phyloP scores from a whole-genome alignment of 1,140 invertebrate genomes.

The Ditylenchus dipsaci region DNA sequence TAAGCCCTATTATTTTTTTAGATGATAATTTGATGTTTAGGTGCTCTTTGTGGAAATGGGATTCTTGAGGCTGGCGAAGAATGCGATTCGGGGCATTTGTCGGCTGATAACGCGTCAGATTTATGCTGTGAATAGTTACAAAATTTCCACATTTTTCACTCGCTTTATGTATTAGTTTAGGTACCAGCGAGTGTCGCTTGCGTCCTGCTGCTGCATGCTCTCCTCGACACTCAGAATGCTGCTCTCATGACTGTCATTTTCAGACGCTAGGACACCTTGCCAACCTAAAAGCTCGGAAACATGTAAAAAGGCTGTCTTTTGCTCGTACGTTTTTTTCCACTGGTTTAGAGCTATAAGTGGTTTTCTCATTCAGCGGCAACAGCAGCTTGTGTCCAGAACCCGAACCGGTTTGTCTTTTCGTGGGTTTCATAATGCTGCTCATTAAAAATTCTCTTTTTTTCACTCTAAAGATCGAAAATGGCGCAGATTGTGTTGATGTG shows the following conservation, averaged over 20 bases:
- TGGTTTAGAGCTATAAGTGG: background rate
- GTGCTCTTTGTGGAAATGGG: conserved; percentile 40
- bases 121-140: conserved; percentile 28
- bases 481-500: conserved; percentile 30
- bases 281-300: conserved; percentile 27
- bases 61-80: conserved; percentile 41
- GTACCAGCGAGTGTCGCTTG: conserved; percentile 18
- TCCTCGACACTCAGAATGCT: conserved; percentile 41
- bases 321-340: conserved; percentile 28
- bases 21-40: background rate
- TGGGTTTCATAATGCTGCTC: no score
- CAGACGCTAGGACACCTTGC: conserved; percentile 10
- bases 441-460: no score
- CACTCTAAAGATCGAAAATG: conserved; percentile 29
- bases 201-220: conserved; percentile 26
- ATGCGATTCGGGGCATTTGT: conserved; percentile 39
- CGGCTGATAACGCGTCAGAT: conserved; percentile 9
- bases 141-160: background rate
- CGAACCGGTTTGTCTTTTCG: background rate
- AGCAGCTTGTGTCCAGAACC: conserved; percentile 40
- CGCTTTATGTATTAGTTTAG: background rate
- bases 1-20: background rate
- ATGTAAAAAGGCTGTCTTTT: conserved; percentile 34
- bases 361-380: conserved; percentile 22
- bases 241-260: conserved; percentile 30